These are phyloP conservation scores for Psittacula derbiana DNA, from an alignment of 2,797 vertebrate species.

Conservation along the genomic window DNA sequence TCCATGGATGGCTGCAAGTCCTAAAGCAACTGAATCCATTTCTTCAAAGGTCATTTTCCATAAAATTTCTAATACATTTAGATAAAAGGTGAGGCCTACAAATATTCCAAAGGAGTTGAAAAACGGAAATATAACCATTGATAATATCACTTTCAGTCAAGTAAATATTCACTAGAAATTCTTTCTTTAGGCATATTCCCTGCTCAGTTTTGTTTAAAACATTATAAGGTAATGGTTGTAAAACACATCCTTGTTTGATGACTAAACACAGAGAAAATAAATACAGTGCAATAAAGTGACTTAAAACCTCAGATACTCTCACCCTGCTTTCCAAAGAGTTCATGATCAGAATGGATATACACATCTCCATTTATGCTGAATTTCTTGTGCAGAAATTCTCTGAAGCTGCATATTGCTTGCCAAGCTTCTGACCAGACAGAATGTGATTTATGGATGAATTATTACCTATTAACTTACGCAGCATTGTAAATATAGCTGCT, in stretches of 20 bases:
- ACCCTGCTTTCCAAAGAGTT: not conserved
- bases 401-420: not conserved
- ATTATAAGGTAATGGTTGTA: not conserved
- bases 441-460: constrained; percentile 36
- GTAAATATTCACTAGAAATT: not conserved
- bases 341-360: not conserved
- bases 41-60: not conserved
- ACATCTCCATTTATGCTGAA: not conserved
- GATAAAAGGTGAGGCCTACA: not conserved
- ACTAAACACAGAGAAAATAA: not conserved
- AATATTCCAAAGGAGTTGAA: not conserved
- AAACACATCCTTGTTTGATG: not conserved
- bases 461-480: not conserved
- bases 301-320: not conserved
- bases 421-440: not conserved
- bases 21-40: not conserved
- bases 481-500: constrained; percentile 13
- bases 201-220: not conserved
- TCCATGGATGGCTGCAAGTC: not conserved
- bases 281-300: not conserved
- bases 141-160: not conserved
- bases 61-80: not conserved
- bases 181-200: not conserved
- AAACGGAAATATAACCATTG: not conserved
- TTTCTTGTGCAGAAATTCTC: not conserved